Conservation (phyloP, 64 coral and sea anemone species). For the Porites lutea region DNA sequence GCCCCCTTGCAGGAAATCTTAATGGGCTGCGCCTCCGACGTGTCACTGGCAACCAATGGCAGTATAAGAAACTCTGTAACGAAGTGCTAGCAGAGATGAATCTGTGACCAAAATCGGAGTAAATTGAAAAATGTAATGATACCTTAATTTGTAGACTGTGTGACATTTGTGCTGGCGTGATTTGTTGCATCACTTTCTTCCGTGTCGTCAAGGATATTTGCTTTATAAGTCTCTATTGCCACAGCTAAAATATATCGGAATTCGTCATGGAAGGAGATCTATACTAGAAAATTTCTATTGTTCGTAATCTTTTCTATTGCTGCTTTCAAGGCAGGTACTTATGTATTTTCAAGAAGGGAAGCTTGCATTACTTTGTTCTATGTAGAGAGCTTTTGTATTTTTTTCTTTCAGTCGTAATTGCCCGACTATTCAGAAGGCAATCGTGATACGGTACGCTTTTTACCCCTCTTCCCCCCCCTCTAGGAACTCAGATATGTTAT, state of each 20-base stretch:
- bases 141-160: constrained; percentile 7
- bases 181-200: neutral
- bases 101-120: constrained; percentile 55
- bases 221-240: neutral
- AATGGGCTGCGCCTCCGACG: constrained; percentile 93
- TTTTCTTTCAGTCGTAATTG: neutral
- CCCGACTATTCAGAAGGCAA: too few species aligned
- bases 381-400: neutral
- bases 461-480: too few species aligned
- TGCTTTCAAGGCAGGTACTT: neutral
- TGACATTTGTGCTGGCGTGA: constrained; percentile 13
- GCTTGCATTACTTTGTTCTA: neutral
- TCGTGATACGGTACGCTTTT: too few species aligned
- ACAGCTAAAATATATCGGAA: too few species aligned
- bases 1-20: constrained; percentile 67
- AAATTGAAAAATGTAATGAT: neutral
- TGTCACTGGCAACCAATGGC: constrained; percentile 91
- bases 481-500: too few species aligned
- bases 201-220: neutral
- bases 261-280: too few species aligned
- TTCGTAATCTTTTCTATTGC: too few species aligned
- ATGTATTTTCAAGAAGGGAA: constrained; percentile 12
- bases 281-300: too few species aligned
- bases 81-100: constrained; percentile 93
- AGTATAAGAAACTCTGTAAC: constrained; percentile 97